These are phyloP conservation scores for Accipiter virgatus DNA, from an alignment of 2,113 vertebrate genomes.

Conservation along the genomic window DNA sequence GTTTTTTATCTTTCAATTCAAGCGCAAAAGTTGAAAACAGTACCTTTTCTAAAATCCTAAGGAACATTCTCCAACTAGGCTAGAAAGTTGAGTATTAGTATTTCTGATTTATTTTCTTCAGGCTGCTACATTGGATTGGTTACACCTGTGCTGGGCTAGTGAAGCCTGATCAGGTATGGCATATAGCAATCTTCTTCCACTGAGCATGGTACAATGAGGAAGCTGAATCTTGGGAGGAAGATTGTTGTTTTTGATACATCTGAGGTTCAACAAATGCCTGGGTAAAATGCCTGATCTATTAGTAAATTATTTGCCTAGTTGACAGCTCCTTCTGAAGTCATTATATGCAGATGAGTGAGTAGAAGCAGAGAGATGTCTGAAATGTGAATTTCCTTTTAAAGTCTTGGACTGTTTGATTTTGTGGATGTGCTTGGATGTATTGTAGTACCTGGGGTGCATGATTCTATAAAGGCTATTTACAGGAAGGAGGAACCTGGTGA, in stretches of 20 bases:
- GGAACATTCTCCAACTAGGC: neutral
- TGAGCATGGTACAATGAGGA: neutral
- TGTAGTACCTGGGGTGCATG: neutral
- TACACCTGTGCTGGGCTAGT: neutral
- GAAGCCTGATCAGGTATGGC: neutral
- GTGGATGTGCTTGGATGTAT: neutral
- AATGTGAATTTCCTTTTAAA: neutral
- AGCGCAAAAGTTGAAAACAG: neutral
- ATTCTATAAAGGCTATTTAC: neutral
- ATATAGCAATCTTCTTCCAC: neutral
- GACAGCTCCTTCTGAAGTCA: neutral
- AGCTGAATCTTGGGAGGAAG: neutral
- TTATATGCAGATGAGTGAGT: neutral
- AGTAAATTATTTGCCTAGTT: neutral
- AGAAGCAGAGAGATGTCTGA: neutral
- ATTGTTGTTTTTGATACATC: neutral
- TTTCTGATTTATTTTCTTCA: neutral
- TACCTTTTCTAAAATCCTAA: neutral
- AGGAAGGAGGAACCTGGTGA: neutral
- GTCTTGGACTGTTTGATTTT: neutral
- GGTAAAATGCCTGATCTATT: neutral
- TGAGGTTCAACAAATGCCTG: neutral
- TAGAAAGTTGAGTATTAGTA: accelerated
- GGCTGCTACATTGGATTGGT: neutral
- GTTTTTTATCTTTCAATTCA: neutral